Evolutionary conservation across 2,888 invertebrate species (phyloP), one percentile per base, ranked within the genome.

Genomic region (Lasioglossum malachurum): DNA sequence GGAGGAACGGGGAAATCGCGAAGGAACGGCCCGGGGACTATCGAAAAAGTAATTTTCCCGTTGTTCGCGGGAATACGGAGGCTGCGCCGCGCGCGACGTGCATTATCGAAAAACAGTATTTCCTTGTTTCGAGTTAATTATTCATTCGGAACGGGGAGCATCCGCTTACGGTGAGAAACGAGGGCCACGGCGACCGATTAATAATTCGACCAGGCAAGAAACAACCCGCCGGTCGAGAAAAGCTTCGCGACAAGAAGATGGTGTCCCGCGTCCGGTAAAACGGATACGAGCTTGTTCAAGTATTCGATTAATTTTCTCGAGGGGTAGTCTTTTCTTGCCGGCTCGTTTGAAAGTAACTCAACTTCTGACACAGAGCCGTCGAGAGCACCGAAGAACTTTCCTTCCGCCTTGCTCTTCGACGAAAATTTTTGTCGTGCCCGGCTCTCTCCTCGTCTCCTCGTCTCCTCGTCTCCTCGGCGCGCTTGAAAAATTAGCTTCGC

Each of bases 121-220:
- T 84, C 76, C 76, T 79, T 73, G 67, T 85, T 78, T 71, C 44
- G 71, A 41, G 57, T 75, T 78, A 80, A 86, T 80, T 80, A 80
- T 69, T 44, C 35, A 46, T 41, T 49, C 74, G 23, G 35, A 64
- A 46, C 46, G 27, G 71, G 75, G 2, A 44, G 67, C 71, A 7
- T 31, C 69, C 74, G n/a, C 80, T 79, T 31, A 23, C 23, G 10
- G 23, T 23, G 53, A 23, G 53, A 53, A 41, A 53, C 38, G 31
- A 38, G 16, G 60, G 14, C 60, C 19, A 23, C 60, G 60, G 4
- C 1, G 14, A 64, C 14, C 27, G 60, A 64, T 64, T 64, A 31
- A 64, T 64, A 64, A 64, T 64, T 64, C 27, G 60, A 64, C 27
- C 27, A 16, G 16, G 14, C 27, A 64, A 31, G 60, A 60, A 60